phyloP scores from a whole-genome alignment of 1,140 invertebrate genomes.

The Eumaeus atala region DNA sequence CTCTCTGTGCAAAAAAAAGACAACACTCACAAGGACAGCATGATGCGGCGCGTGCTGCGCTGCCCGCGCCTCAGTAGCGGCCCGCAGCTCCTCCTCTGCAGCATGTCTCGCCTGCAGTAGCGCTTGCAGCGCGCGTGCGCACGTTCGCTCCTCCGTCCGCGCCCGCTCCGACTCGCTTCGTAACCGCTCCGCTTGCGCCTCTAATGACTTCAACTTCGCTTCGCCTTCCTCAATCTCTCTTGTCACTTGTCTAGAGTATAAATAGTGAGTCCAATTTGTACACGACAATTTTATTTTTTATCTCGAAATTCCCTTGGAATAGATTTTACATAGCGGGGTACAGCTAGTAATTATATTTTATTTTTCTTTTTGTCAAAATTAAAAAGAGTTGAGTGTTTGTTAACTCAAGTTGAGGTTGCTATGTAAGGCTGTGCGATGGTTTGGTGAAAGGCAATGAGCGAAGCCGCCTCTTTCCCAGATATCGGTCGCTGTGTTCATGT shows the following conservation, averaged over 20 bases:
- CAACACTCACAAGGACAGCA: slow-evolving; percentile 31
- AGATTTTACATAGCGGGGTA: too few relatives aligned
- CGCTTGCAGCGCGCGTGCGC: slow-evolving; percentile 6
- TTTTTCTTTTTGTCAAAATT: too few relatives aligned
- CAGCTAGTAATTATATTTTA: too few relatives aligned
- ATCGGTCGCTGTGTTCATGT: too few relatives aligned
- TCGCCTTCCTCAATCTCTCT: slow-evolving; percentile 48
- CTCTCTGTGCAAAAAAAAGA: too few relatives aligned
- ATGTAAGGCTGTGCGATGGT: too few relatives aligned
- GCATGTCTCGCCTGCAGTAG: slow-evolving; percentile 6
- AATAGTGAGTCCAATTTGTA: neutral
- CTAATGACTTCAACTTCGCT: slow-evolving; percentile 27
- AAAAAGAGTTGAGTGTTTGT: too few relatives aligned
- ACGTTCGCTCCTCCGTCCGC: slow-evolving; percentile 6
- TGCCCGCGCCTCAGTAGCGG: neutral
- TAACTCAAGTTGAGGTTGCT: too few relatives aligned
- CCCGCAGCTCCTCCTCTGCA: slow-evolving; percentile 3
- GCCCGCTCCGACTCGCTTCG: slow-evolving; percentile 24
- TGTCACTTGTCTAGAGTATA: slow-evolving; percentile 35
- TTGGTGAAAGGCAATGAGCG: too few relatives aligned
- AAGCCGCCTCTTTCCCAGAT: too few relatives aligned
- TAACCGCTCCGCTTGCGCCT: slow-evolving; percentile 35
- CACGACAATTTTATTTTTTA: too few relatives aligned
- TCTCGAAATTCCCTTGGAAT: too few relatives aligned
- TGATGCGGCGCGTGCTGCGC: slow-evolving; percentile 33